Evolutionary conservation across 2,113 vertebrate species (phyloP), one percentile per base, ranked within the genome.

Genomic region (Pithys albifrons): DNA sequence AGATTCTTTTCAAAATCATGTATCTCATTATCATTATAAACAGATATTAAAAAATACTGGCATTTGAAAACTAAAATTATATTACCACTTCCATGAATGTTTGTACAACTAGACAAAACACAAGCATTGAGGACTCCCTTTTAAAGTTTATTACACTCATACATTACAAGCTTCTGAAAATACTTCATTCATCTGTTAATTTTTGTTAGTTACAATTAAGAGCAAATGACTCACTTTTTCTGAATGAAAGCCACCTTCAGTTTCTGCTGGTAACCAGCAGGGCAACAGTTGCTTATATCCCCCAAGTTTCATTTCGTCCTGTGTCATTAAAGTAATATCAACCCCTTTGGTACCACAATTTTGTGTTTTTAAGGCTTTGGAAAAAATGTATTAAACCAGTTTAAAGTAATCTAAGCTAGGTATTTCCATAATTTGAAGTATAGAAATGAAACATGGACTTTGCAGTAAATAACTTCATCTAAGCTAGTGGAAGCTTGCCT

Each of bases 1-100:
- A 78, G 28, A 48, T 59, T 67, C 15, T 72, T 39, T 29, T 39
- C 24, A 83, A 79, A 78, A 52, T 69, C 8, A 39, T 41, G 6
- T 45, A 35, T 64, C 28, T 81, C 25, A 69, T 15, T 19, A 31
- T n/a, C 49, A 54, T 65, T 64, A 31, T 39, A 67, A 49, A 24
- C 19, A 23, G 12, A 59, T 35, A 59, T 18, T 59, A 84, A 84
- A 66, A 80, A 64, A 62, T 61, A 33, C 0, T 0, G 0, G 10
- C 7, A 3, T 62, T 67, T 70, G 45, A 82, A 89, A 89, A 55
- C 35, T 3, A 46, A 57, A 75, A 80, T 39, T n/a, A 13, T 51
- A 12, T 67, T 87, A 16, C 55, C 78, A 31, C 8, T 65, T 69
- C 16, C 61, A 9, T 19, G 4, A 48, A 57, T 55, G 9, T 57